Percentiles rank a stretch among this genome's conserved stretches.
Conservation (phyloP, 2,113 vertebrate species). For the Callipepla squamata region DNA sequence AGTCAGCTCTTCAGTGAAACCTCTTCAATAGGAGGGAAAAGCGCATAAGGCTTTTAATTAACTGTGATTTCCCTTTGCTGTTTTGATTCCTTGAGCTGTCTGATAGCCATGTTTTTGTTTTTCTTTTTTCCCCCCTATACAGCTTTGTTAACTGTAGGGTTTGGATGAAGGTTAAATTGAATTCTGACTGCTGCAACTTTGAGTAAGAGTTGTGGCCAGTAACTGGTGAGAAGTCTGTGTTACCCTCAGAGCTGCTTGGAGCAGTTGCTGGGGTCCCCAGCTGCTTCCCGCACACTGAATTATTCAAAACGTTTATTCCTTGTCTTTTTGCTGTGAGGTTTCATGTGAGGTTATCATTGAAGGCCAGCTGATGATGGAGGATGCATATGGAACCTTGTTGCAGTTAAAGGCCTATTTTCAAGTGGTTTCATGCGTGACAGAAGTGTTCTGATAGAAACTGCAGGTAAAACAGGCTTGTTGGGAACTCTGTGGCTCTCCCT, state of each 20-base stretch:
- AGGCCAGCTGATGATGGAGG: neutral
- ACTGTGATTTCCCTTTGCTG: neutral
- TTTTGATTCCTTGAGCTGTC: neutral
- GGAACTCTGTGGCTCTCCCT: neutral
- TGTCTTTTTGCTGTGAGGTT: neutral
- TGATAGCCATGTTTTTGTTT: neutral
- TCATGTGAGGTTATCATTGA: neutral
- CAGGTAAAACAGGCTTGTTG: neutral
- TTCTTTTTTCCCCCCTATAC: rapidly evolving
- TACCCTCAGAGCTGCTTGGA: neutral
- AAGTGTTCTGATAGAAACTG: neutral
- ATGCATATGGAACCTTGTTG: neutral
- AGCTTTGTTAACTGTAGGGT: neutral
- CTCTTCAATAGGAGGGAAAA: neutral
- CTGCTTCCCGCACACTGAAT: neutral
- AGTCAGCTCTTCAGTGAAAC: neutral
- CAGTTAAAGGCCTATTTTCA: neutral
- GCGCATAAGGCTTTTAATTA: neutral
- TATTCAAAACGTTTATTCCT: neutral
- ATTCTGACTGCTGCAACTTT: neutral
- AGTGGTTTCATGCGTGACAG: neutral
- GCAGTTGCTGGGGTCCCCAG: neutral
- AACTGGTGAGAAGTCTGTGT: neutral
- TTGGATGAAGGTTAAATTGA: neutral
- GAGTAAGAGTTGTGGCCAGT: neutral